Conservation (phyloP, 1,140 invertebrate genomes). For the Drosophila miranda region DNA sequence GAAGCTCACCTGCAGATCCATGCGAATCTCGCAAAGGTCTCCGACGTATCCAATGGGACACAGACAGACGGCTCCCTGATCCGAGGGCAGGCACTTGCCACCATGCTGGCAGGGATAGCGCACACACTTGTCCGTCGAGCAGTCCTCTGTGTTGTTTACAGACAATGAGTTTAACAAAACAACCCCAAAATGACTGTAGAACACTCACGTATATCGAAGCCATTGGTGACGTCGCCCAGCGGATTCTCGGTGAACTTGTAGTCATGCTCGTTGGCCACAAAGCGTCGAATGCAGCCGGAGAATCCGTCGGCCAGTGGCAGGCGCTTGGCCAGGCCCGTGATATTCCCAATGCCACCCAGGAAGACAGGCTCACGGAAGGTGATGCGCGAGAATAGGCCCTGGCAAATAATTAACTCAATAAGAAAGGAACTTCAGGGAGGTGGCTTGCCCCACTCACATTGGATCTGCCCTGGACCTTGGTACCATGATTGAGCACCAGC, state of each 20-base stretch:
- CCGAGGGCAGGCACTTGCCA: slow-evolving; percentile 93
- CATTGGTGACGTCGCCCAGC: slow-evolving; percentile 92
- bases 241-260: slow-evolving; percentile 92
- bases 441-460: slow-evolving; percentile 85
- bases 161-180: neutral
- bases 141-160: slow-evolving; percentile 89
- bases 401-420: slow-evolving; percentile 27
- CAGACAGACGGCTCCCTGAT: slow-evolving; percentile 90
- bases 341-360: slow-evolving; percentile 95
- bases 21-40: slow-evolving; percentile 92
- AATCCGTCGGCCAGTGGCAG: slow-evolving; percentile 91
- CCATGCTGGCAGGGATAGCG: slow-evolving; percentile 94
- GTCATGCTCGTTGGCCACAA: slow-evolving; percentile 94
- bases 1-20: slow-evolving; percentile 91
- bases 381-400: slow-evolving; percentile 97
- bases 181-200: neutral
- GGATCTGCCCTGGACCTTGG: slow-evolving; percentile 92
- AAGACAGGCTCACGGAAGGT: slow-evolving; percentile 96
- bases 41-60: slow-evolving; percentile 96
- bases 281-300: slow-evolving; percentile 94
- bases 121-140: slow-evolving; percentile 92
- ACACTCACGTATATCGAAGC: slow-evolving; percentile 94
- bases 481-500: slow-evolving; percentile 94
- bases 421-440: neutral
- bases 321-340: slow-evolving; percentile 89